phyloP scores from a whole-genome alignment of 2,888 invertebrate species.

The Pyrochroa serraticornis region DNA sequence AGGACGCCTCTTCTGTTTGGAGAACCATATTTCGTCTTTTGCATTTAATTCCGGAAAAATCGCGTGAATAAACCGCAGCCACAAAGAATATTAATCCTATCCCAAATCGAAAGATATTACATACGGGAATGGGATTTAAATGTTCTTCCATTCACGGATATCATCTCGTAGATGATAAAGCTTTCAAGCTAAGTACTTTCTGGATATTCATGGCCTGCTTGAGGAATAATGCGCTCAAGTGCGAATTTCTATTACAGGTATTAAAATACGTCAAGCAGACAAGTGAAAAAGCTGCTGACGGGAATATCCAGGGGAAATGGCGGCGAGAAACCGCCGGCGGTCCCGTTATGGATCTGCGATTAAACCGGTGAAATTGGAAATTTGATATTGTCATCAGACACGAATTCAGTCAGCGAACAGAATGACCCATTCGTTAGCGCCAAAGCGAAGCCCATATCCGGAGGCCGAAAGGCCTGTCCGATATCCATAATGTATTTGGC shows the following conservation, averaged over 20 bases:
- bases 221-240: slow-evolving; percentile 20
- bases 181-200: slow-evolving; percentile 34
- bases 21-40: no score
- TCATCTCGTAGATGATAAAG: slow-evolving; percentile 38
- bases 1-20: no score
- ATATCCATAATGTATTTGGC: no score
- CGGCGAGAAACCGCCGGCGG: no score
- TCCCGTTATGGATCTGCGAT: slow-evolving; percentile 19
- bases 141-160: slow-evolving; percentile 32
- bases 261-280: background rate
- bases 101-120: slow-evolving; percentile 27
- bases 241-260: slow-evolving; percentile 19
- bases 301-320: no score
- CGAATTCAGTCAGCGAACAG: background rate
- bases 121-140: slow-evolving; percentile 37
- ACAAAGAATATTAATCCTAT: slow-evolving; percentile 1
- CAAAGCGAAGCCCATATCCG: no score
- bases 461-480: no score
- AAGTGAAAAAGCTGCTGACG: no score
- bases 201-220: slow-evolving; percentile 22
- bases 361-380: slow-evolving; percentile 16
- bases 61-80: background rate
- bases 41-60: no score
- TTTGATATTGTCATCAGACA: slow-evolving; percentile 12
- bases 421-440: no score